These are phyloP conservation scores for Caenorhabditis uteleia DNA, from an alignment of 2,888 invertebrate genomes.

Conservation along the genomic window DNA sequence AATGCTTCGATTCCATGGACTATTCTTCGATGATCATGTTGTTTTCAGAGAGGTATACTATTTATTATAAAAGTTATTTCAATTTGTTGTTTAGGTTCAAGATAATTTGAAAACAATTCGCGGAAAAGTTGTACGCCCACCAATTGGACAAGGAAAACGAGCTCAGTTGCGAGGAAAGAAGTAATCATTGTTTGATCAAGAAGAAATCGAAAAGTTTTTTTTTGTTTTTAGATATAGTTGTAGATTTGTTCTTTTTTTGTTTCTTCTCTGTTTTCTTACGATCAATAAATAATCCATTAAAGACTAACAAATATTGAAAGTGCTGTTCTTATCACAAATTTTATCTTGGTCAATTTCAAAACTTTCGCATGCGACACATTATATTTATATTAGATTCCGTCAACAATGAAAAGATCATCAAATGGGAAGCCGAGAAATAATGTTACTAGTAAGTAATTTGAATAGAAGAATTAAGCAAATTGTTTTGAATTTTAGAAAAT, in stretches of 20 bases:
- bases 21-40: conserved; percentile 68
- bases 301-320: not conserved
- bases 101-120: conserved; percentile 63
- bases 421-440: conserved; percentile 18
- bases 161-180: conserved; percentile 59
- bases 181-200: conserved; percentile 22
- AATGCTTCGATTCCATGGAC: conserved; percentile 65
- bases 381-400: not conserved
- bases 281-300: not conserved
- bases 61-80: not conserved
- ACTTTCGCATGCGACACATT: conserved; percentile 1
- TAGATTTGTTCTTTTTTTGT: conserved; percentile 4
- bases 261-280: not conserved
- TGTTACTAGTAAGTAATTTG: conserved; percentile 1
- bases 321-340: too few relatives aligned
- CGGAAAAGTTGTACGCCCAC: conserved; percentile 63
- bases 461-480: not conserved
- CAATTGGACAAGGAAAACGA: conserved; percentile 66
- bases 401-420: conserved; percentile 20
- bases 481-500: conserved; percentile 1
- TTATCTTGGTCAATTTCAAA: conserved; percentile 4
- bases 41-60: conserved; percentile 59
- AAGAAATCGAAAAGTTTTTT: conserved; percentile 6
- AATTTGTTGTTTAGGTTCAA: conserved; percentile 36
- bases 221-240: conserved; percentile 3